Percentiles rank a stretch among this genome's conserved stretches.
These are phyloP conservation scores for Nansenia antarctica DNA, from an alignment of 2,113 vertebrate species.

Conservation along the genomic window DNA sequence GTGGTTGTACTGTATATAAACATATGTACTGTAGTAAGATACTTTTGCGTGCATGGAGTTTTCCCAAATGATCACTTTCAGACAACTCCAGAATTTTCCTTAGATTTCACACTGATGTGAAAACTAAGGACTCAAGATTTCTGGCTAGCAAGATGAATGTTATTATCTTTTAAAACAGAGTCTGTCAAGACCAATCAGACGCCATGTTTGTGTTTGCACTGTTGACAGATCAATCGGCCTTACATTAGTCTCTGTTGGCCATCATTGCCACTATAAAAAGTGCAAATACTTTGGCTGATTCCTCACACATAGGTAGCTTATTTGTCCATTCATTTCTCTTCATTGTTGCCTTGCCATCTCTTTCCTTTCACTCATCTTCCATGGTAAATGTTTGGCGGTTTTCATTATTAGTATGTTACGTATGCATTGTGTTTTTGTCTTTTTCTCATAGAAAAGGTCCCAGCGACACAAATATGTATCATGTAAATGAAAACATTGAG, in stretches of 20 bases:
- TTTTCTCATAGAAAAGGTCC: conserved; percentile 83
- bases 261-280: conserved; percentile 76
- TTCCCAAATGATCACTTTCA: conserved; percentile 82
- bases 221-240: conserved; percentile 69
- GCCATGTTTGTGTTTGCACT: conserved; percentile 72
- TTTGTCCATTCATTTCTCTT: conserved; percentile 60
- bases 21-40: conserved; percentile 96
- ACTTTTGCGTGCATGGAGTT: conserved; percentile 96
- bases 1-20: conserved; percentile 98
- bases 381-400: conserved; percentile 81
- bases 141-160: conserved; percentile 84
- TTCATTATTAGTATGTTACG: conserved; percentile 70
- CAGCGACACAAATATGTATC: conserved; percentile 92
- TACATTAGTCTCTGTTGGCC: conserved; percentile 76
- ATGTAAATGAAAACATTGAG: conserved; percentile 90
- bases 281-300: conserved; percentile 87
- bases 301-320: conserved; percentile 77
- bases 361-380: conserved; percentile 76
- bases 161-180: conserved; percentile 74
- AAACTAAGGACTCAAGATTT: conserved; percentile 90
- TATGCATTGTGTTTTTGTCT: conserved; percentile 50
- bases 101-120: conserved; percentile 83
- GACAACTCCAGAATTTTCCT: conserved; percentile 76
- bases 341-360: conserved; percentile 22
- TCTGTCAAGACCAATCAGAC: conserved; percentile 82